Conservation (phyloP, 2,113 vertebrate genomes). For the Aldabrachelys gigantea region DNA sequence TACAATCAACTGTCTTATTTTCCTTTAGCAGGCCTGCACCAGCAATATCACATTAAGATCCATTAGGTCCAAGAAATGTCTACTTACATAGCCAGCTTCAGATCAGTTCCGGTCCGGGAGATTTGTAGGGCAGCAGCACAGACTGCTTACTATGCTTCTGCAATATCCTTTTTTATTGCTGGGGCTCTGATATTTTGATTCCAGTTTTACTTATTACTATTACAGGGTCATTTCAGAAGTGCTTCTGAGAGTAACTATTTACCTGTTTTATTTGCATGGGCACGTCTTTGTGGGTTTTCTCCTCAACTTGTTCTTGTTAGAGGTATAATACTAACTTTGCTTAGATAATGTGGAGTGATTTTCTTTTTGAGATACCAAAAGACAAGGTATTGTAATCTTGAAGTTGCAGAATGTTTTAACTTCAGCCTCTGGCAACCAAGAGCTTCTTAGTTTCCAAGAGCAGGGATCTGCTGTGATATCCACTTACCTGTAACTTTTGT, state of each 20-base stretch:
- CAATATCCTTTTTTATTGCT: neutral
- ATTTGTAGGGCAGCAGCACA: fast-evolving
- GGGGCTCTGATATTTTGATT: neutral
- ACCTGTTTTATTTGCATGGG: neutral
- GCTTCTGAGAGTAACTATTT: neutral
- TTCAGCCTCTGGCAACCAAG: neutral
- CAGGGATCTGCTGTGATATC: neutral
- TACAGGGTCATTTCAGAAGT: neutral
- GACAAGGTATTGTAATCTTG: neutral
- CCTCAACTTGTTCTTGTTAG: neutral
- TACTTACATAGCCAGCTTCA: neutral
- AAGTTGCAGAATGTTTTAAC: neutral
- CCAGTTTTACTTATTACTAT: neutral
- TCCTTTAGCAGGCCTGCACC: neutral
- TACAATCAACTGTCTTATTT: neutral
- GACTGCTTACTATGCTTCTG: neutral
- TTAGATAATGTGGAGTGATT: neutral
- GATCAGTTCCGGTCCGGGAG: neutral
- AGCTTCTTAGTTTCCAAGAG: neutral
- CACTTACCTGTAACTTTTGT: neutral
- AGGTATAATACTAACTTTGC: fast-evolving
- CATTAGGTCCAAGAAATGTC: neutral
- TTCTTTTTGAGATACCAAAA: neutral
- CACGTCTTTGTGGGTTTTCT: neutral
- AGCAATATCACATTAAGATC: neutral